Percentiles rank a stretch among this genome's conserved stretches.
These are phyloP conservation scores for Fragum fragum DNA, from an alignment of 2,888 invertebrate species.

Conservation along the genomic window DNA sequence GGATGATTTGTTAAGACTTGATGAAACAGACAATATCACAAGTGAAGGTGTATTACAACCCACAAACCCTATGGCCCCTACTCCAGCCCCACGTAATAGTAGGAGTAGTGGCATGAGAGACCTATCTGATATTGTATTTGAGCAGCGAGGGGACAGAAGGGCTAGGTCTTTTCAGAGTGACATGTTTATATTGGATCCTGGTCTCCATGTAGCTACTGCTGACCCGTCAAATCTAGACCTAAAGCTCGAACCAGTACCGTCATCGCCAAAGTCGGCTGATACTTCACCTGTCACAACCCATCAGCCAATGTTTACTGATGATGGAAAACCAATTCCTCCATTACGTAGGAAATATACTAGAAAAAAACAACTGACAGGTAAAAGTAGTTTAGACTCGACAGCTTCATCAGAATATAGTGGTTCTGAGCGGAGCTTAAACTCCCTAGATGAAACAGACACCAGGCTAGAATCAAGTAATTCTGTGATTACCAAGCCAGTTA, in stretches of 20 bases:
- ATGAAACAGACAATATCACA: slow-evolving; percentile 35
- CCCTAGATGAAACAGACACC: slow-evolving; percentile 14
- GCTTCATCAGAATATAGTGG: slow-evolving; percentile 49
- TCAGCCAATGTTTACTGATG: slow-evolving; percentile 25
- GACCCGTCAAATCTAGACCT: not conserved
- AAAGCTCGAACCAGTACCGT: not conserved
- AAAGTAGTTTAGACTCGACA: slow-evolving; percentile 43
- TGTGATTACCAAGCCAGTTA: slow-evolving; percentile 10
- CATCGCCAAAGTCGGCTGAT: slow-evolving; percentile 40
- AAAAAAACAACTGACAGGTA: slow-evolving; percentile 16
- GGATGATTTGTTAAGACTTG: slow-evolving; percentile 66
- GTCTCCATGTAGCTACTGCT: not conserved
- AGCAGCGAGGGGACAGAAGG: slow-evolving; percentile 57
- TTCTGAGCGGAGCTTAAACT: slow-evolving; percentile 36
- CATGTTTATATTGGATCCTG: not conserved
- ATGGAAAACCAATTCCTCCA: slow-evolving; percentile 71
- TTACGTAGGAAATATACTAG: slow-evolving; percentile 60
- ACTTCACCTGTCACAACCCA: slow-evolving; percentile 31
- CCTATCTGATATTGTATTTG: slow-evolving; percentile 52
- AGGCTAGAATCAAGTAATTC: not conserved
- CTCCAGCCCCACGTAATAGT: not conserved
- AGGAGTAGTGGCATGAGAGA: slow-evolving; percentile 38
- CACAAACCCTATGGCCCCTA: not conserved
- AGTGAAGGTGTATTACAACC: slow-evolving; percentile 19
- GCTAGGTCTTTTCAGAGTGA: slow-evolving; percentile 48